These are phyloP conservation scores for Candoia aspera DNA, from an alignment of 2,113 vertebrate genomes.

Conservation along the genomic window DNA sequence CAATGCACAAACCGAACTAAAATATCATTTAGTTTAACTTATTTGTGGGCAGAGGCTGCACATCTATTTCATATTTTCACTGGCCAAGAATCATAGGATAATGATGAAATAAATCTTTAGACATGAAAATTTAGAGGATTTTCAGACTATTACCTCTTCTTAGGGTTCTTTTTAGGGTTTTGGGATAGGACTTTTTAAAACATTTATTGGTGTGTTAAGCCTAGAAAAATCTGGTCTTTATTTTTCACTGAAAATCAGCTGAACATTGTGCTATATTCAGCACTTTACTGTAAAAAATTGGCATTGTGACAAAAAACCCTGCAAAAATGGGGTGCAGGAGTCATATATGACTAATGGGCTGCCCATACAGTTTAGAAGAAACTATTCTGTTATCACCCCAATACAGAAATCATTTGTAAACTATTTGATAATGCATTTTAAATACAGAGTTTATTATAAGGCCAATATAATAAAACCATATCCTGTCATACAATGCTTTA, in stretches of 20 bases:
- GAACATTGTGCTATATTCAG: neutral
- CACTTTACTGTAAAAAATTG: neutral
- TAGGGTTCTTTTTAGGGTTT: neutral
- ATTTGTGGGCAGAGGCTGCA: neutral
- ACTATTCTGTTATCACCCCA: neutral
- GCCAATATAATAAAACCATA: neutral
- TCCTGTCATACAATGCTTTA: neutral
- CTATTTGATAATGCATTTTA: conserved; percentile 2
- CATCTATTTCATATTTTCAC: neutral
- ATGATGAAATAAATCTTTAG: neutral
- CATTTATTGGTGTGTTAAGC: neutral
- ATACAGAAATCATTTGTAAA: neutral
- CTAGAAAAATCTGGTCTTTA: neutral
- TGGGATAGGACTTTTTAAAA: neutral
- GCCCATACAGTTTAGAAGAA: neutral
- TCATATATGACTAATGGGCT: neutral
- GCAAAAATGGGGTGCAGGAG: neutral
- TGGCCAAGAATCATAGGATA: neutral
- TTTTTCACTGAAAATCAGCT: neutral
- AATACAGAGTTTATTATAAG: conserved; percentile 18
- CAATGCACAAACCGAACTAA: neutral
- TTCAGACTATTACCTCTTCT: neutral
- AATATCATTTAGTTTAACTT: neutral
- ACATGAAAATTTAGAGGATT: neutral
- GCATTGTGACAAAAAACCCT: neutral